phyloP scores from a whole-genome alignment of 2,113 vertebrate genomes.

The Reinhardtius hippoglossoides region DNA sequence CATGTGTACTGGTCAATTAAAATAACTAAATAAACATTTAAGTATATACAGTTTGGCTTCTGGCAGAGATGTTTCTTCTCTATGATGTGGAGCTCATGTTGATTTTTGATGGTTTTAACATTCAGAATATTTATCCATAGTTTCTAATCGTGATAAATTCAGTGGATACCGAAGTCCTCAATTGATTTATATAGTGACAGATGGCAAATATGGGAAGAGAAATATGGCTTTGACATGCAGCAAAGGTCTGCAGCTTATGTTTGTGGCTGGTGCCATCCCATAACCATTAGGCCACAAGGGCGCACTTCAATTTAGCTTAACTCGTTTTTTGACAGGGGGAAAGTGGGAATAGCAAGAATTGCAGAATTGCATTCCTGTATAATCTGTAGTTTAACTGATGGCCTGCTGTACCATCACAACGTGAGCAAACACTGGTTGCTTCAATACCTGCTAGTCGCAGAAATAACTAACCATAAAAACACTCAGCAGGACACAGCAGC shows the following conservation, averaged over 20 bases:
- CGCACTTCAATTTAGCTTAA: no score
- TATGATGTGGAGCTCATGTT: neutral
- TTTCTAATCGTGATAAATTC: neutral
- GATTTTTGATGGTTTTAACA: neutral
- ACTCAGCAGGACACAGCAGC: neutral
- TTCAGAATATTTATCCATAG: neutral
- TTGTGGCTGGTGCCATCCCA: no score
- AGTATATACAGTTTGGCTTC: no score
- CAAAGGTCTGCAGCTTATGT: no score
- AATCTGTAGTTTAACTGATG: neutral
- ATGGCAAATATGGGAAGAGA: neutral
- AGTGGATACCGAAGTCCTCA: neutral
- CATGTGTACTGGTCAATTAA: neutral
- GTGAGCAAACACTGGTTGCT: neutral
- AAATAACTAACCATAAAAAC: constrained; percentile 7
- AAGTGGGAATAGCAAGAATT: no score
- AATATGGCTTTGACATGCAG: no score
- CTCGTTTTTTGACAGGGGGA: no score
- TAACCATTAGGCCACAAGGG: no score
- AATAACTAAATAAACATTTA: neutral
- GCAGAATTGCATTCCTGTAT: no score
- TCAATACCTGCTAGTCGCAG: neutral
- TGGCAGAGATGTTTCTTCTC: neutral
- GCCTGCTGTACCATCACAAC: neutral
- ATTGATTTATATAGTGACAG: neutral